Evolutionary conservation across 2,797 vertebrate genomes (phyloP).

Genomic region (Sebastes hubbsi): DNA sequence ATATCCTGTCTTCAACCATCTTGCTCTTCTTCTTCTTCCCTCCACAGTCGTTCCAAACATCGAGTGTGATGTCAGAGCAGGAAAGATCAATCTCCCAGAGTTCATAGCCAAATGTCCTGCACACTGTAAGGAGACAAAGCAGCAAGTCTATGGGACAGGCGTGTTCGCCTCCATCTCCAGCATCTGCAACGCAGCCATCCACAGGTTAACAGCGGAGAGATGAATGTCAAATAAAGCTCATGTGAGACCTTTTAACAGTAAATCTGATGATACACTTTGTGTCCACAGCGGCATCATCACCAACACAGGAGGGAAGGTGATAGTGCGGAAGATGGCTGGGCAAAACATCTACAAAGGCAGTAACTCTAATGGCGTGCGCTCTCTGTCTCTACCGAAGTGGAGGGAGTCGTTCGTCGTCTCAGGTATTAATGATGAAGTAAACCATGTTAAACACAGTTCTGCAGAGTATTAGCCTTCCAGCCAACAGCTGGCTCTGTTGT

Average conservation of each 20-base stretch:
- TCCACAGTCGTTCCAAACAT: slow-evolving; percentile 89
- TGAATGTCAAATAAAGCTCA: neutral
- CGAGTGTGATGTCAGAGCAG: slow-evolving; percentile 92
- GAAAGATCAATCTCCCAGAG: slow-evolving; percentile 93
- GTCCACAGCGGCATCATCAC: slow-evolving; percentile 89
- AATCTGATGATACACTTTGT: neutral
- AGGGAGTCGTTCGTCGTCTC: slow-evolving; percentile 93
- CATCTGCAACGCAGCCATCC: slow-evolving; percentile 94
- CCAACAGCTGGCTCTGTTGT: slow-evolving; percentile 22
- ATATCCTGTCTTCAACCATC: neutral
- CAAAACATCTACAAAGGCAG: slow-evolving; percentile 90
- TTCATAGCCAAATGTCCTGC: slow-evolving; percentile 95
- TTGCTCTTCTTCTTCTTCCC: slow-evolving; percentile 18
- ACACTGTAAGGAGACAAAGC: slow-evolving; percentile 89
- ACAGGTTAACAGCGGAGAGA: slow-evolving; percentile 83
- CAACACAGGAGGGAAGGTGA: slow-evolving; percentile 92
- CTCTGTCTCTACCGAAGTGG: slow-evolving; percentile 92
- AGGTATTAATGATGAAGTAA: slow-evolving; percentile 78
- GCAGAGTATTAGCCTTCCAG: slow-evolving; percentile 18
- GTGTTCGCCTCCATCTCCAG: slow-evolving; percentile 97
- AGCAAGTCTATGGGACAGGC: slow-evolving; percentile 92
- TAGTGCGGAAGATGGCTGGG: slow-evolving; percentile 93
- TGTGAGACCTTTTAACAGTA: neutral
- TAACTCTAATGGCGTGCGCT: slow-evolving; percentile 89
- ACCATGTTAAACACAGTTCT: neutral